Evolutionary conservation across 2,888 invertebrate species (phyloP), one percentile per base, ranked within the genome.

Genomic region (Petrolisthes cinctipes): DNA sequence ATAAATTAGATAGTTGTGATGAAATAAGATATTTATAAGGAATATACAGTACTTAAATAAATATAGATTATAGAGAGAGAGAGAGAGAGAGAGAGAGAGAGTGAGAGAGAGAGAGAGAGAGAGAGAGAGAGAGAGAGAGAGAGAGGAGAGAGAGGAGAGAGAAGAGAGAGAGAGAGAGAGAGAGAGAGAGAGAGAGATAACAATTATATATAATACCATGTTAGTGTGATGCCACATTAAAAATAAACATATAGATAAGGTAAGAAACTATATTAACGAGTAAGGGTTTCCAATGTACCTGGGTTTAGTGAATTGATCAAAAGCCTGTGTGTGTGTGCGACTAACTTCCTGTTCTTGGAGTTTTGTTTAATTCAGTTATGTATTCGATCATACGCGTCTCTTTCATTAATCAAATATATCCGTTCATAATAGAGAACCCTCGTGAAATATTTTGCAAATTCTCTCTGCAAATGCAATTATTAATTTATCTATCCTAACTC

Each of bases 241-340:
- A 73, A 73, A 17, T 73, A 73, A 73, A 73, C 1, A 20, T 1
- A 17, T 17, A 73, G 17, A 73, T n/a, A 73, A 73, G 73, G 2
- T 17, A n/a, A 73, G 20, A 20, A 20, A 11, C 14, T 17, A 4
- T 17, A 73, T 61, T 2, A 61, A 61, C 3, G 3, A 61, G 9
- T 61, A 61, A 61, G 61, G 3, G 61, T 61, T 61, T 9, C 17
- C 61, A 61, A 37, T 37, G 37, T 37, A 37, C 37, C 37, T 37
- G 37, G 2, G 37, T 37, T 37, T 37, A 37, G 37, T 37, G 37
- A 23, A 71, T 56, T 57, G 53, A 37, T 71, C 11, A 75, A 23
- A 61, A 23, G n/a, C 9, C 20, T 68, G 71, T 71, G 37, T 73
- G 37, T 73, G 73, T 71, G 73, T 68, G 51, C 80, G 66, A 61